These are phyloP conservation scores for Drosophila recens DNA, from an alignment of 2,888 invertebrate species.

Conservation along the genomic window DNA sequence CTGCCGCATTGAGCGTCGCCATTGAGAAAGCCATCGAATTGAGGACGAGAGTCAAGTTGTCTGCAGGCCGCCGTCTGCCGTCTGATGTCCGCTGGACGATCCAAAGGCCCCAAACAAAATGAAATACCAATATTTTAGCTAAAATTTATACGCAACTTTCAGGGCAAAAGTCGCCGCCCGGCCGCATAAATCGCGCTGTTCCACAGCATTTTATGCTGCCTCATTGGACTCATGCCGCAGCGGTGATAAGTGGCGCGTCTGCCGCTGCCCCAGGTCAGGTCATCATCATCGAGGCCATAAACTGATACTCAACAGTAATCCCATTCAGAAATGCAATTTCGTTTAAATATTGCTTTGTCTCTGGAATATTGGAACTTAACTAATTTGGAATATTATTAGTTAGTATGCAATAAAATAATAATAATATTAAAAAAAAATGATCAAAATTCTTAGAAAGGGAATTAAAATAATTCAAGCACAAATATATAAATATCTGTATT, in stretches of 20 bases:
- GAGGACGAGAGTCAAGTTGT: slow-evolving; percentile 73
- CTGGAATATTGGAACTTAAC: no score
- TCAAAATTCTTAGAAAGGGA: neutral
- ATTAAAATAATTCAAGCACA: neutral
- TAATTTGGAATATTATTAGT: slow-evolving; percentile 6
- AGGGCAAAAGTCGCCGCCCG: slow-evolving; percentile 23
- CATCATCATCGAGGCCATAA: slow-evolving; percentile 24
- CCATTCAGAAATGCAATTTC: slow-evolving; percentile 1
- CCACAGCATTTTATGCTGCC: slow-evolving; percentile 43
- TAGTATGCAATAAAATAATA: slow-evolving; percentile 1
- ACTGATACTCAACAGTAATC: neutral
- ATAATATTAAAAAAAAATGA: no score
- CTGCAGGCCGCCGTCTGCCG: slow-evolving; percentile 39
- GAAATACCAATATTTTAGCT: slow-evolving; percentile 67
- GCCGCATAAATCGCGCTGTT: slow-evolving; percentile 51
- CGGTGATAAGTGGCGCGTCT: slow-evolving; percentile 21
- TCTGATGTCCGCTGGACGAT: neutral
- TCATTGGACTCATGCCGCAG: slow-evolving; percentile 35
- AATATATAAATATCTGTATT: no score
- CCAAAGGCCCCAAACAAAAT: slow-evolving; percentile 26
- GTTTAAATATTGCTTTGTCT: slow-evolving; percentile 1
- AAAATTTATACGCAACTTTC: slow-evolving; percentile 65
- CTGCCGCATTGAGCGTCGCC: slow-evolving; percentile 72
- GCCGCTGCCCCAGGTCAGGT: slow-evolving; percentile 14
- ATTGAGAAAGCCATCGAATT: slow-evolving; percentile 53